These are phyloP conservation scores for Episyrphus balteatus DNA, from an alignment of 1,140 invertebrate genomes.

Conservation along the genomic window DNA sequence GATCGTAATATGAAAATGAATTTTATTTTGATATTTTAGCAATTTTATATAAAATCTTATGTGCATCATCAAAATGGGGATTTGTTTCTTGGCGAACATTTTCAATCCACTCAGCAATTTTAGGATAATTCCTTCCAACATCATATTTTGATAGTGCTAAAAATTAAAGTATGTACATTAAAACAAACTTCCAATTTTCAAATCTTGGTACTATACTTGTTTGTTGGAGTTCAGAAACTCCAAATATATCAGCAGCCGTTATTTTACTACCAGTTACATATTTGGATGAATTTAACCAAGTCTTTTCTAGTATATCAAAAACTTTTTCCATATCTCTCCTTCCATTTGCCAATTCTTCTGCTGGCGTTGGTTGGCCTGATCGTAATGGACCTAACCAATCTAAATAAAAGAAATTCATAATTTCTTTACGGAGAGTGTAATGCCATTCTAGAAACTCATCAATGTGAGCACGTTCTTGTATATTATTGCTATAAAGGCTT, in stretches of 20 bases:
- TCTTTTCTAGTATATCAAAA: constrained; percentile 45
- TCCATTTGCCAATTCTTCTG: constrained; percentile 11
- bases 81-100: constrained; percentile 41
- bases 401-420: constrained; percentile 40
- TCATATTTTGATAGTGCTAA: constrained; percentile 47
- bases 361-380: too few relatives aligned
- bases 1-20: too few relatives aligned
- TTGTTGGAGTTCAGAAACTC: constrained; percentile 67
- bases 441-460: constrained; percentile 79
- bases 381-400: constrained; percentile 31
- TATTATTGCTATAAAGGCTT: constrained; percentile 58
- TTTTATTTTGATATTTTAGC: too few relatives aligned
- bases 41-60: constrained; percentile 36
- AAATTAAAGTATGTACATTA: constrained; percentile 10
- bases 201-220: constrained; percentile 39
- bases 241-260: constrained; percentile 63
- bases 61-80: constrained; percentile 52
- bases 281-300: constrained; percentile 45
- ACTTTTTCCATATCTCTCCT: constrained; percentile 39
- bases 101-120: constrained; percentile 46
- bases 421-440: constrained; percentile 57
- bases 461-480: constrained; percentile 48
- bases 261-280: constrained; percentile 53
- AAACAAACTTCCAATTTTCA: constrained; percentile 1
- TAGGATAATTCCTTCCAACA: constrained; percentile 40